Base-by-base conservation (phyloP, 2,113 vertebrate species). In the Macroglossus sobrinus region DNA sequence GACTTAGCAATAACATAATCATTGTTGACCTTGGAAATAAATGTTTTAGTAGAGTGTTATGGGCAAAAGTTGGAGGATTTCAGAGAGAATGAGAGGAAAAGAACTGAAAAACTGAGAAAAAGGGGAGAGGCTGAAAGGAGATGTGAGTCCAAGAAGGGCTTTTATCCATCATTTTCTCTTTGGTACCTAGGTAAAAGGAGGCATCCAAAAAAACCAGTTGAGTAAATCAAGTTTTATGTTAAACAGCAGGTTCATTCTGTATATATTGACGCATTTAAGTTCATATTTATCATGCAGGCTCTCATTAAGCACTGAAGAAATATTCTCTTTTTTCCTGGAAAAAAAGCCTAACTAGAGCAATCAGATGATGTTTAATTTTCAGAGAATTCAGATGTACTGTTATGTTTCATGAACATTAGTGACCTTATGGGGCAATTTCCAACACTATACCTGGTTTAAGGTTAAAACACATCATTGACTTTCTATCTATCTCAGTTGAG, bases 301-400 rank as follows among this genome's bases (percentile, higher is more conserved):
- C 10, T 81, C 35, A 76, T 95, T 87, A 88, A 40, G 38, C 66
- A 72, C 64, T 21, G 4, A 95, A 69, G 61, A 50, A 92, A 81
- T 84, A 92, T 92, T 95, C 96, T 92, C 66, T 75, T 90, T 93
- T 81, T 53, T 21, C 21, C 33, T 55, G 55, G 68, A 89, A 94
- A 95, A 47, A 93, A 43, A 90, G 45, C 15, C 86, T 69, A 69
- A 30, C 59, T 74, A 78, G 8, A 95, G 40, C 38, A 81, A n/a
- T 88, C 88, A 93, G 45, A 33, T 76, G 22, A 95, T 53, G 0
- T 75, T 78, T 79, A 86, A 79, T 74, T 94, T 78, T 86, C 89
- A 89, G 30, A 74, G 45, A 93, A 59, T 61, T 94, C 89, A 89
- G 61, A 91, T 80, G 50, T 78, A 18, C 47, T 63, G 3, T 81